Base-by-base conservation (phyloP, 2,888 invertebrate species). In the Xestia xanthographa region DNA sequence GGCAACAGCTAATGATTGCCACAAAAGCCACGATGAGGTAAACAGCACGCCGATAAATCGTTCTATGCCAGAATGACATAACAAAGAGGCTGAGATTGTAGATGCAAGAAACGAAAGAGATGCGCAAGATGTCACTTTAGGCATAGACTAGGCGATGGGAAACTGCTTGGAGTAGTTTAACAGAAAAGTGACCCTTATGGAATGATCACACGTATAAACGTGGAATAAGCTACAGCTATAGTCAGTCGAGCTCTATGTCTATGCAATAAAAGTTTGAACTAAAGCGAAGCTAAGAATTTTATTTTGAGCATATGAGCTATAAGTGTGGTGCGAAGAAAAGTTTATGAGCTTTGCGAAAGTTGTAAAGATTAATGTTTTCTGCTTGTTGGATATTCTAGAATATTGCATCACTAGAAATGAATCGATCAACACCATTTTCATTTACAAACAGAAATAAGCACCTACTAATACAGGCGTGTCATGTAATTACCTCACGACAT, bases 21-120 rank as follows among this genome's bases (percentile, higher is more conserved):
- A 87, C 86, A 89, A 85, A 85, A 78, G 69, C 78, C 78, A 74
- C 78, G 73, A 78, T 83, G 83, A 85, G 78, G 83, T 85, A 78
- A 89, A 88, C 87, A 85, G 86, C 76, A 75, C 69, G 80, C 86
- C 90, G 88, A 93, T 94, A 94, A 94, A 93, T 94, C 90, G 82
- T 89, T 86, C 84, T 83, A 79, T 86, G 89, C 82, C 87, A 88
- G 90, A 88, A 90, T 92, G 94, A 92, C 93, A 92, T 90, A 91
- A 93, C 93, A 93, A 93, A 92, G 84, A 85, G n/a, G n/a, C 66
- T 83, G 29, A 69, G 74, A 48, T 72, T 66, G 12, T 6, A 67
- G 85, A 83, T 82, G 66, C 12, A 48, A 72, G 85, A 83, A 83
- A 60, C 71, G 12, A 60, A 12, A 66, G 41, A 72, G 85, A 85